Base-by-base conservation (phyloP, 2,888 invertebrate genomes). In the Leptopilina myrica region DNA sequence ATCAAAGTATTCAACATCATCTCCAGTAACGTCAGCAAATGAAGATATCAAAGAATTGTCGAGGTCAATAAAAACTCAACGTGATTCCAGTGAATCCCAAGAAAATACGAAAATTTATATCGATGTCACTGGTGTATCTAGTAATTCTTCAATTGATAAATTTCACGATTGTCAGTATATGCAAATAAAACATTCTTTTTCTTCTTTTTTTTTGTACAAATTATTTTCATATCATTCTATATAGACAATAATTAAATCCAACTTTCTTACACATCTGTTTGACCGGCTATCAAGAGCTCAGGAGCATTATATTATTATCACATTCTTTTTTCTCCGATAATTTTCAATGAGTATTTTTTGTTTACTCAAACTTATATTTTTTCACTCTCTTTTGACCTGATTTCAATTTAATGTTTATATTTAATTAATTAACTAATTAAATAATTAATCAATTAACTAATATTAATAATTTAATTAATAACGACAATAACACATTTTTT, bases 11-110 rank as follows among this genome's bases (percentile, higher is more conserved):
- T 15, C 26, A 9, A 20, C 77, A 76, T 79, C 79, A 2, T 53
- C 81, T 59, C 81, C 78, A 14, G 84, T 82, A 82, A 84, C 80
- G 53, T 83, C 84, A 20, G 84, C 82, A 59, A 81, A 82, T 12
- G 85, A 85, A 53, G 78, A 79, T 26, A 83, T 80, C 64, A 76
- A 75, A 66, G 82, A 84, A 65, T 76, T 79, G 73, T 80, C 78
- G 65, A 78, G 76, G 2, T 79, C 66, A n/a, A 76, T 76, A 64
- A 77, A 81, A 15, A 76, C 9, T 56, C 78, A 77, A 43, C 43
- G 76, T n/a, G 59, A 78, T 65, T 77, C 56, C 53, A 76, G 40
- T 62, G 40, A 26, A 26, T 80, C 78, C 20, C 56, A 14, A 14
- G 66, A 64, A n/a, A 80, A 66, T 56, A 76, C 66, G 1, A 80